phyloP scores from a whole-genome alignment of 2,888 invertebrate species.

The Tuta absoluta region DNA sequence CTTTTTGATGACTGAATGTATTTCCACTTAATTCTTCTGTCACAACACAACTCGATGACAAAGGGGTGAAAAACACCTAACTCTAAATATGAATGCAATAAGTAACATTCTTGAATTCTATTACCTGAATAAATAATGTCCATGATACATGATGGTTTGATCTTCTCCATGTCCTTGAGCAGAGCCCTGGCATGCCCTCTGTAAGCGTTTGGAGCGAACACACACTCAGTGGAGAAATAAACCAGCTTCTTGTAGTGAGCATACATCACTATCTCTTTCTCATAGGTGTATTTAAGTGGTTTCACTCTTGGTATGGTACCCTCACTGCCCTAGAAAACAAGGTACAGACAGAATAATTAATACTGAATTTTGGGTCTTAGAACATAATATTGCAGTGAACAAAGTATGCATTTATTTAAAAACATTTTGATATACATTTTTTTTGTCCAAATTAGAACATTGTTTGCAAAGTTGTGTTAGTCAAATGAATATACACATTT shows the following conservation, averaged over 20 bases:
- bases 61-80: no score
- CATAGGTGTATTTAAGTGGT: slow-evolving; percentile 98
- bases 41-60: no score
- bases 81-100: no score
- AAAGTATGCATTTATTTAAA: not conserved
- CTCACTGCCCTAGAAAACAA: slow-evolving; percentile 83
- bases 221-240: slow-evolving; percentile 99
- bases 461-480: no score
- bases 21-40: no score
- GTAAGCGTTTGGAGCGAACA: slow-evolving; percentile 99
- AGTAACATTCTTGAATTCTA: not conserved
- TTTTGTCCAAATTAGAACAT: no score
- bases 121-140: slow-evolving; percentile 94
- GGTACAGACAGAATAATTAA: not conserved
- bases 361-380: not conserved
- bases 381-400: not conserved
- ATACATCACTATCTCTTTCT: slow-evolving; percentile 99
- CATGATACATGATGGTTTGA: slow-evolving; percentile 94
- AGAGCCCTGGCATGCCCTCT: slow-evolving; percentile 94
- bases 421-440: no score
- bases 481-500: not conserved
- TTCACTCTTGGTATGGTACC: slow-evolving; percentile 95
- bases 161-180: slow-evolving; percentile 96
- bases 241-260: slow-evolving; percentile 97
- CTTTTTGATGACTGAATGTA: no score